Conservation (phyloP, 2,888 invertebrate genomes). For the Unio pictorum region DNA sequence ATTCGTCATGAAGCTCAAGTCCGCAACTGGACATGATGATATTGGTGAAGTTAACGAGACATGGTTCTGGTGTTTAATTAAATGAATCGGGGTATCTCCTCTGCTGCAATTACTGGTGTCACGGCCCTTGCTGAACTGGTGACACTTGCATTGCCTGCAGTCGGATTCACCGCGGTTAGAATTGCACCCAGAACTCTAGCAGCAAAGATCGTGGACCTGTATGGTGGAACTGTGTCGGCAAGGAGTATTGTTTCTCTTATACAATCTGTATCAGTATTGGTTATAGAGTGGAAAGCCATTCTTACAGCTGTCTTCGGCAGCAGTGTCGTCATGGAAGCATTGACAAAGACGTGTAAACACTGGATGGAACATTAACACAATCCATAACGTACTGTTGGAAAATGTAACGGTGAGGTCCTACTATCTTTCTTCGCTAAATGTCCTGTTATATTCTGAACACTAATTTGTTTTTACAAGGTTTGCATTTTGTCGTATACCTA, state of each 20-base stretch:
- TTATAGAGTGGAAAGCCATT: neutral
- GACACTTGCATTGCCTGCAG: neutral
- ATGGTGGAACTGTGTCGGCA: constrained; percentile 1
- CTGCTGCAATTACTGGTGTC: neutral
- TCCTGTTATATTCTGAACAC: too few relatives aligned
- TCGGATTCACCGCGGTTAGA: neutral
- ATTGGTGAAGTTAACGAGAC: neutral
- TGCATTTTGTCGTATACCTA: too few relatives aligned
- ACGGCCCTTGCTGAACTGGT: neutral
- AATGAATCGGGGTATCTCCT: neutral
- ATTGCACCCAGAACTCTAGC: neutral
- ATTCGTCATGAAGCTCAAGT: too few relatives aligned
- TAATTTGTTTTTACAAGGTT: too few relatives aligned
- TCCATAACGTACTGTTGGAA: too few relatives aligned
- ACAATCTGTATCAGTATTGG: neutral
- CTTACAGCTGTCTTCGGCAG: constrained; percentile 1
- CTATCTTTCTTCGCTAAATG: too few relatives aligned
- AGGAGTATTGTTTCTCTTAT: neutral
- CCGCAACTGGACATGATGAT: too few relatives aligned
- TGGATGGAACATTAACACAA: too few relatives aligned
- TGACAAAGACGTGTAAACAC: neutral
- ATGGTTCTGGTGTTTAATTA: constrained; percentile 1
- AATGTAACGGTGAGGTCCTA: too few relatives aligned
- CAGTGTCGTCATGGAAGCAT: neutral
- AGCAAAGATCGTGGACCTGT: neutral